Conservation (phyloP, 2,113 vertebrate genomes). For the Himantopus leucocephalus region DNA sequence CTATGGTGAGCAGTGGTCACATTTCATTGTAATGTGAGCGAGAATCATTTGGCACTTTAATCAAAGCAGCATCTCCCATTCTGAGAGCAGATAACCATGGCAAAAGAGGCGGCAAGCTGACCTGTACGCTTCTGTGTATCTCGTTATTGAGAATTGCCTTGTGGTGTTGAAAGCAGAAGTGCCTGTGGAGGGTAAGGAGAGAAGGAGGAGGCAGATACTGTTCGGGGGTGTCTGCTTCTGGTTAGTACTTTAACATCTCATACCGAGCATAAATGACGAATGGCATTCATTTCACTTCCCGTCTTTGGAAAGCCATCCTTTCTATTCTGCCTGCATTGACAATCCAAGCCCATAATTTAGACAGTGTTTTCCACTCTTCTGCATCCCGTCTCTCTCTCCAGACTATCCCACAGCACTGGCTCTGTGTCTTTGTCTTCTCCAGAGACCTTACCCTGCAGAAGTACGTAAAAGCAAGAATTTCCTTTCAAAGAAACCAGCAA, state of each 20-base stretch:
- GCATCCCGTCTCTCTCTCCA: neutral
- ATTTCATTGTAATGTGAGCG: constrained; percentile 51
- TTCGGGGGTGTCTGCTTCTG: neutral
- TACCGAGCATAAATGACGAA: too few species aligned
- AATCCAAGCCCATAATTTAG: neutral
- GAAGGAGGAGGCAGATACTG: neutral
- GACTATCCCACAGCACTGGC: neutral
- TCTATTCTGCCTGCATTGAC: neutral
- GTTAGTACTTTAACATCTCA: neutral
- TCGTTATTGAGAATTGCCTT: neutral
- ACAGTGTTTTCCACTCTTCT: neutral
- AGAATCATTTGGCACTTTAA: constrained; percentile 62
- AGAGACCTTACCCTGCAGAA: neutral
- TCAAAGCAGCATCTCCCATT: constrained; percentile 30
- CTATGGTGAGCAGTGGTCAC: constrained; percentile 31
- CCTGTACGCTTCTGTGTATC: neutral
- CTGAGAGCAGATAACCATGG: neutral
- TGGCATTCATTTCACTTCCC: too few species aligned
- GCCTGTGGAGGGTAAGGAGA: fast-evolving
- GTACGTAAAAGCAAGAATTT: neutral
- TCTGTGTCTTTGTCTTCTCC: neutral
- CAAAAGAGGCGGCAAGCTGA: neutral
- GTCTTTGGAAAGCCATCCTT: neutral
- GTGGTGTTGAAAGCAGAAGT: neutral
- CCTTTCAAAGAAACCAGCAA: neutral